These are phyloP conservation scores for Drosophila buzzatii DNA, from an alignment of 2,888 invertebrate genomes.

Conservation along the genomic window DNA sequence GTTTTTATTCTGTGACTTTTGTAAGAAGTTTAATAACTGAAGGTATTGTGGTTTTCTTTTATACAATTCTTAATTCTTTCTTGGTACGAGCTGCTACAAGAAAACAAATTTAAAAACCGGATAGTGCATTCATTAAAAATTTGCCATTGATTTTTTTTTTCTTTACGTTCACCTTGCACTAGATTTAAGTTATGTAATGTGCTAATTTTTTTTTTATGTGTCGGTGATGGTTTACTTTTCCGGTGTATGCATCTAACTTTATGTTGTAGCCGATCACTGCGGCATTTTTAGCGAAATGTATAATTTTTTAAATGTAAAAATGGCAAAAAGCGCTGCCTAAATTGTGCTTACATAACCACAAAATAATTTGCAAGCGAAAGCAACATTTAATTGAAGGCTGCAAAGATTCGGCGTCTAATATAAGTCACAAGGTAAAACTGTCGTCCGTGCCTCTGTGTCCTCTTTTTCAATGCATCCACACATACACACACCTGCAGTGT, in stretches of 20 bases:
- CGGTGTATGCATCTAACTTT: constrained; percentile 29
- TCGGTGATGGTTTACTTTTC: constrained; percentile 58
- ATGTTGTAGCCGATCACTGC: constrained; percentile 4
- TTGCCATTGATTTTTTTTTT: constrained; percentile 79
- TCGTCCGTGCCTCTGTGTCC: constrained; percentile 30
- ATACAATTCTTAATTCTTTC: constrained; percentile 28
- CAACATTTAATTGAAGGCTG: constrained; percentile 19
- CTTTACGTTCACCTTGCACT: constrained; percentile 72
- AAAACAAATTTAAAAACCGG: constrained; percentile 17
- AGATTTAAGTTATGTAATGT: constrained; percentile 78
- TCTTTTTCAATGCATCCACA: constrained; percentile 28
- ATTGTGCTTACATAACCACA: constrained; percentile 68
- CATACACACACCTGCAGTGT: constrained; percentile 28
- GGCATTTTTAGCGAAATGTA: constrained; percentile 11
- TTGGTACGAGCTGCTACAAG: constrained; percentile 19
- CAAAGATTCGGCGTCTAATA: constrained; percentile 32
- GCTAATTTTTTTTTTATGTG: constrained; percentile 63
- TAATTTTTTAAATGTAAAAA: background rate
- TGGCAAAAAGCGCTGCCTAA: constrained; percentile 14
- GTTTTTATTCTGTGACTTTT: constrained; percentile 85
- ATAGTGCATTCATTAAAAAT: constrained; percentile 49
- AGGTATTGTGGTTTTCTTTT: constrained; percentile 78
- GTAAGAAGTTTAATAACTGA: constrained; percentile 81
- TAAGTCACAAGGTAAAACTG: constrained; percentile 48
- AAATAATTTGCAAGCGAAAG: constrained; percentile 25